These are phyloP conservation scores for Heliconius ismenius DNA, from an alignment of 2,888 invertebrate genomes.

Conservation along the genomic window DNA sequence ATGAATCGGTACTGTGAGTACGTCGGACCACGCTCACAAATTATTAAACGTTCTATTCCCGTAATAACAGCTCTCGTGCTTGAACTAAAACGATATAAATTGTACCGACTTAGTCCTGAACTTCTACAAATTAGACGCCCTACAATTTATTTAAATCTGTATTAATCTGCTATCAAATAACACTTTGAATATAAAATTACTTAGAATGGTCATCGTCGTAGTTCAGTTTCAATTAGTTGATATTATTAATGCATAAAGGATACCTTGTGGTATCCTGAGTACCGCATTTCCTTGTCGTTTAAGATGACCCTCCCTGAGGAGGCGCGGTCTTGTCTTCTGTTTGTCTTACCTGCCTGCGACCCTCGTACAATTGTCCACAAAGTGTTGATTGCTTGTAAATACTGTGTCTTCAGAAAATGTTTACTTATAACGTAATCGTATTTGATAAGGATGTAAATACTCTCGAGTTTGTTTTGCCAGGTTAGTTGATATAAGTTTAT, in stretches of 20 bases:
- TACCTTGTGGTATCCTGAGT: slow-evolving; percentile 65
- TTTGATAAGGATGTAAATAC: slow-evolving; percentile 44
- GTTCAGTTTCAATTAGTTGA: slow-evolving; percentile 75
- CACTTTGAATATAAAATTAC: slow-evolving; percentile 61
- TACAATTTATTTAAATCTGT: slow-evolving; percentile 35
- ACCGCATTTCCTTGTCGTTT: slow-evolving; percentile 73
- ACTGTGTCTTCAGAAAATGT: slow-evolving; percentile 65
- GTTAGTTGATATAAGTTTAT: slow-evolving; percentile 71
- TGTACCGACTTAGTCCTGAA: slow-evolving; percentile 19
- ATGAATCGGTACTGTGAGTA: slow-evolving; percentile 77
- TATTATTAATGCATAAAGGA: slow-evolving; percentile 79
- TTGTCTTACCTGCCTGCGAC: slow-evolving; percentile 77
- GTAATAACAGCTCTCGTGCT: slow-evolving; percentile 45
- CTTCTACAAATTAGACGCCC: slow-evolving; percentile 27
- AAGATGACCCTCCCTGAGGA: slow-evolving; percentile 72
- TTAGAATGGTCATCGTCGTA: slow-evolving; percentile 63
- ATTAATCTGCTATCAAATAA: slow-evolving; percentile 30
- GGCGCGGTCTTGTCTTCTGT: slow-evolving; percentile 70
- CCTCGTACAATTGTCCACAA: slow-evolving; percentile 75
- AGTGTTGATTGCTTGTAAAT: slow-evolving; percentile 81
- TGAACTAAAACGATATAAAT: slow-evolving; percentile 31
- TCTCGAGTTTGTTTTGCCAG: slow-evolving; percentile 24
- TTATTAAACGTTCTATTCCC: slow-evolving; percentile 78
- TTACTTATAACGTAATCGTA: slow-evolving; percentile 52
- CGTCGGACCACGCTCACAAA: slow-evolving; percentile 81